Conservation (phyloP, 2,888 invertebrate species). For the Agonopterix heracliana region DNA sequence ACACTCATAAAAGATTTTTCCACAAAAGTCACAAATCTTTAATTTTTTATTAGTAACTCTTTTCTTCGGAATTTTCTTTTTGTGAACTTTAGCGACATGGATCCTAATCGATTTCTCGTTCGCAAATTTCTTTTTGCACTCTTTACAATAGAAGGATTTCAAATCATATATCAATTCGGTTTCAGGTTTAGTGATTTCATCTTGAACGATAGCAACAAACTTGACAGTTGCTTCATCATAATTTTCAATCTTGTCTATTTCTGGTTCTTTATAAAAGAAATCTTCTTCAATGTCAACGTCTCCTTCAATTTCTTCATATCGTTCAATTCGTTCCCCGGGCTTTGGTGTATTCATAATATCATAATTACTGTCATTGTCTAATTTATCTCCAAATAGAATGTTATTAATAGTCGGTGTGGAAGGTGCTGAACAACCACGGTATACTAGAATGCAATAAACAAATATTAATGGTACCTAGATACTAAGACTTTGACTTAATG, state of each 20-base stretch:
- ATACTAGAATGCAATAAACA: neutral
- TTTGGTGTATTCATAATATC: conserved; percentile 9
- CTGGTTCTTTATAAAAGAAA: conserved; percentile 23
- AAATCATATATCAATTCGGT: neutral
- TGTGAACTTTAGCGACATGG: conserved; percentile 38
- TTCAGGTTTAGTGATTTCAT: no score
- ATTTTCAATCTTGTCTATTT: neutral
- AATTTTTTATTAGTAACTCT: neutral
- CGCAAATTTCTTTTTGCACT: conserved; percentile 39
- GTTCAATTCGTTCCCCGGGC: conserved; percentile 20
- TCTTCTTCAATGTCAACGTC: conserved; percentile 37
- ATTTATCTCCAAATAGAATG: conserved; percentile 50
- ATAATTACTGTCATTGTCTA: conserved; percentile 18
- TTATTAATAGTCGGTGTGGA: conserved; percentile 54
- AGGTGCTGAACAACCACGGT: conserved; percentile 23
- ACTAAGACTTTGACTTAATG: no score
- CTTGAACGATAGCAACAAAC: no score
- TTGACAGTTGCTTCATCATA: no score
- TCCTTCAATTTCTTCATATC: conserved; percentile 19
- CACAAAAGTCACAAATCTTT: conserved; percentile 39
- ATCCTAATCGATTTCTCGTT: conserved; percentile 28
- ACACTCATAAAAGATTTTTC: conserved; percentile 18
- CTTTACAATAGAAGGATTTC: conserved; percentile 29
- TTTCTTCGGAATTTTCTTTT: conserved; percentile 21
- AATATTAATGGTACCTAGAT: no score